A percentile compares a stretch with the other conserved stretches of the same genome.
These are phyloP conservation scores for Periplaneta americana DNA, from an alignment of 1,140 invertebrate genomes.

Conservation along the genomic window DNA sequence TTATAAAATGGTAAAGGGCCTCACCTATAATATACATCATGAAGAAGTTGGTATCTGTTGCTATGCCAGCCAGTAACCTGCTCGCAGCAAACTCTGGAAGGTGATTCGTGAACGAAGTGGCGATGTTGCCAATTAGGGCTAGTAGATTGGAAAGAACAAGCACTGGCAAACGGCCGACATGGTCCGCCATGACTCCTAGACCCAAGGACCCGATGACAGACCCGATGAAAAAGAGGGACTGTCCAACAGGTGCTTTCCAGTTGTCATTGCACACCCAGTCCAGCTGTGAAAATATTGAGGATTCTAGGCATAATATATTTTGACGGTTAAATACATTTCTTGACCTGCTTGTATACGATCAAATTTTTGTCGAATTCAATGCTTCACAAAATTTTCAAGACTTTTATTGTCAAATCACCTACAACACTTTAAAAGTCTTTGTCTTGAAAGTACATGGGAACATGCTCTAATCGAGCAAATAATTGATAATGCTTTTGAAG, in stretches of 20 bases:
- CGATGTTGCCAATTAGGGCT: constrained; percentile 46
- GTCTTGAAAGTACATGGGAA: no score
- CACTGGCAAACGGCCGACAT: constrained; percentile 49
- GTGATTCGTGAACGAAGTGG: constrained; percentile 44
- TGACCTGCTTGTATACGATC: no score
- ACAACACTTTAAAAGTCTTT: no score
- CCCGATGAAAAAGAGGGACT: constrained; percentile 55
- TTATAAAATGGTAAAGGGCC: no score
- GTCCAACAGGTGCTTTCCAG: constrained; percentile 50
- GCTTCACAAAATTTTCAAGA: no score
- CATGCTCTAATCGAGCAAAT: no score
- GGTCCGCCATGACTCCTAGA: constrained; percentile 50
- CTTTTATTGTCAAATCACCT: no score
- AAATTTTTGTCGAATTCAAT: no score
- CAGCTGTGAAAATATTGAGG: constrained; percentile 40
- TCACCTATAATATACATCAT: constrained; percentile 59
- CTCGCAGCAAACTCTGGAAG: constrained; percentile 43
- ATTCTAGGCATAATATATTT: no score
- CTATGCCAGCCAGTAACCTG: constrained; percentile 49
- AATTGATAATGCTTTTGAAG: no score
- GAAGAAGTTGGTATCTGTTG: constrained; percentile 55
- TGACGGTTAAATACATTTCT: no score
- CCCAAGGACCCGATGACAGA: constrained; percentile 49
- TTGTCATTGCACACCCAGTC: constrained; percentile 54
- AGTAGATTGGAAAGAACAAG: constrained; percentile 47